Evolutionary conservation across 2,797 vertebrate species (phyloP).

Genomic region (Hydrophis major): DNA sequence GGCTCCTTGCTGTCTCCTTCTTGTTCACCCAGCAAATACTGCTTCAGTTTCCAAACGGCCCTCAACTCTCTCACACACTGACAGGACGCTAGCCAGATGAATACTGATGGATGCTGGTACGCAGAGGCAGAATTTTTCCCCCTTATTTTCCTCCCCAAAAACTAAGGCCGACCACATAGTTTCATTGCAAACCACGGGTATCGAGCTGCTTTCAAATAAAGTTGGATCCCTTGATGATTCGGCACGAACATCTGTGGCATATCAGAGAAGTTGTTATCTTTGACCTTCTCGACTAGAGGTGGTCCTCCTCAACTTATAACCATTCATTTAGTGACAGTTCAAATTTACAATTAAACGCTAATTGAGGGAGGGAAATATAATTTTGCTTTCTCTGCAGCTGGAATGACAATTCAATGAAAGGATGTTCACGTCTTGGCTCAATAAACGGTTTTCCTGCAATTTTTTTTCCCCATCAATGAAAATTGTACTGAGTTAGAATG

Average conservation of each 20-base stretch:
- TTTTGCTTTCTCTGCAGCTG: background rate
- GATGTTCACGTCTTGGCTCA: background rate
- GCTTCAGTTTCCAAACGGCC: too few species aligned
- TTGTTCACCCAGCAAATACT: too few species aligned
- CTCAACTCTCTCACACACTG: too few species aligned
- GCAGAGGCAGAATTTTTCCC: too few species aligned
- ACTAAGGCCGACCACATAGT: too few species aligned
- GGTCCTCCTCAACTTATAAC: background rate
- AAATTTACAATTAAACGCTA: background rate
- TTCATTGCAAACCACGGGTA: too few species aligned
- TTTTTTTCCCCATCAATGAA: background rate
- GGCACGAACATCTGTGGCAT: background rate
- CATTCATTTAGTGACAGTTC: background rate
- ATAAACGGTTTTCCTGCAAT: background rate
- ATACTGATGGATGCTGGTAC: too few species aligned
- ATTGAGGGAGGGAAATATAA: background rate
- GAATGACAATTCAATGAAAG: background rate
- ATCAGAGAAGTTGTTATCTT: background rate
- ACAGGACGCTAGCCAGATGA: too few species aligned
- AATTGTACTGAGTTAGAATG: background rate
- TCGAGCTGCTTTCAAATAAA: too few species aligned
- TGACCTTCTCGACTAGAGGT: background rate
- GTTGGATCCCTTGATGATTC: accelerated
- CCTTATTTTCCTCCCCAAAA: too few species aligned
- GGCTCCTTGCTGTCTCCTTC: too few species aligned